Evolutionary conservation across 2,888 invertebrate genomes (phyloP).

Genomic region (Tachina grossa): DNA sequence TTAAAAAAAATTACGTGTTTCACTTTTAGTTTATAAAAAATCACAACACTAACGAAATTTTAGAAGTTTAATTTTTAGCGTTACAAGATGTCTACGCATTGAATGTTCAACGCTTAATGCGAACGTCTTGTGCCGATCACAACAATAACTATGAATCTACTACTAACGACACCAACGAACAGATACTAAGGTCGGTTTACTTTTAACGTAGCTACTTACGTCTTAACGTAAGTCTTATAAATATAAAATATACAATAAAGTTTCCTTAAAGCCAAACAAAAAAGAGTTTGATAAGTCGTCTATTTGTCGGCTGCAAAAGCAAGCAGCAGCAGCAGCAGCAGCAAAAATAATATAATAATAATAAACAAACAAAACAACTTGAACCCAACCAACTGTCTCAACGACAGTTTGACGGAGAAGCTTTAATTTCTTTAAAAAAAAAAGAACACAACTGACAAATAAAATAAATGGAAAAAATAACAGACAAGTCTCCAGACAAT

Average conservation of each 20-base stretch:
- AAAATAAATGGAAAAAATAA: slow-evolving; percentile 18
- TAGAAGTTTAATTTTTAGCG: slow-evolving; percentile 27
- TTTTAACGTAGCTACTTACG: slow-evolving; percentile 16
- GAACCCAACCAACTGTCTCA: slow-evolving; percentile 25
- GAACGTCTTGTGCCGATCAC: slow-evolving; percentile 55
- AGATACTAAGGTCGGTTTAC: slow-evolving; percentile 20
- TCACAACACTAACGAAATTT: background rate
- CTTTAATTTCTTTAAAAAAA: slow-evolving; percentile 19
- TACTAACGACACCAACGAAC: slow-evolving; percentile 42
- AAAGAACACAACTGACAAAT: slow-evolving; percentile 11
- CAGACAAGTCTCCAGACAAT: slow-evolving; percentile 49
- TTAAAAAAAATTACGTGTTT: background rate
- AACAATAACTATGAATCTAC: slow-evolving; percentile 68
- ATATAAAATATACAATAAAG: slow-evolving; percentile 3
- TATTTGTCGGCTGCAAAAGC: slow-evolving; percentile 35
- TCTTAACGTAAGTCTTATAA: slow-evolving; percentile 27
- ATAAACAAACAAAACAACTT: slow-evolving; percentile 10
- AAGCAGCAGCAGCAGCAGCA: background rate
- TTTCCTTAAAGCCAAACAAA: slow-evolving; percentile 10
- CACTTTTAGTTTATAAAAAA: slow-evolving; percentile 7
- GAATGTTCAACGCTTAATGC: slow-evolving; percentile 68
- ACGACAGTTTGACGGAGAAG: slow-evolving; percentile 51
- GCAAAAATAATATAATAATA: slow-evolving; percentile 20
- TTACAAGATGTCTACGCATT: slow-evolving; percentile 64
- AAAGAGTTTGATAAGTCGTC: slow-evolving; percentile 14